A percentile compares a stretch with the other conserved stretches of the same genome.
Conservation (phyloP, 2,888 invertebrate species). For the Meganola albula region DNA sequence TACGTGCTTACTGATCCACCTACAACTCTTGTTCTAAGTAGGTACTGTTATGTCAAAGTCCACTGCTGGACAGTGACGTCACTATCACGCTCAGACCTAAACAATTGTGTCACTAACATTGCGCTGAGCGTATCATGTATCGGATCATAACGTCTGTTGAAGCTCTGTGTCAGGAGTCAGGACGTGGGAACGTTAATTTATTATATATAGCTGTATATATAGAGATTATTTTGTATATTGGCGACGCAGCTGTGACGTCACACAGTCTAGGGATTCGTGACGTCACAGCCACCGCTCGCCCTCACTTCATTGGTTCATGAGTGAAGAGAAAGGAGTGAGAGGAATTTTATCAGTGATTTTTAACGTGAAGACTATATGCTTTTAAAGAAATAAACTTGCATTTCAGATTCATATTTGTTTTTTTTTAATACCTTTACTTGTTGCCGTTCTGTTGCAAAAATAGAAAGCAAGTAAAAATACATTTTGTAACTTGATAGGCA, state of each 20-base stretch:
- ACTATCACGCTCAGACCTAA: too few species aligned
- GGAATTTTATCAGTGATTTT: constrained; percentile 42
- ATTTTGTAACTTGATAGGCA: too few species aligned
- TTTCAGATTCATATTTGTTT: constrained; percentile 44
- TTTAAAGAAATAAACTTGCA: constrained; percentile 68
- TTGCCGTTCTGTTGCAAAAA: background rate
- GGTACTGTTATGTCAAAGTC: too few species aligned
- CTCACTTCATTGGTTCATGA: background rate
- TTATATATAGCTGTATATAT: constrained; percentile 44
- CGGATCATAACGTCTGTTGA: too few species aligned
- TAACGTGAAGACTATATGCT: constrained; percentile 60
- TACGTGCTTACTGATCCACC: too few species aligned
- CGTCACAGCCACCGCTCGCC: background rate
- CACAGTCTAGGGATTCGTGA: background rate
- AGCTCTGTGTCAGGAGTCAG: too few species aligned
- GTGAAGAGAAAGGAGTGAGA: constrained; percentile 28
- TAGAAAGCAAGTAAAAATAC: too few species aligned
- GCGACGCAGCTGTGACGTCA: constrained; percentile 2
- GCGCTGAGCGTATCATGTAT: too few species aligned
- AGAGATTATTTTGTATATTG: constrained; percentile 48
- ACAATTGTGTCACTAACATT: too few species aligned
- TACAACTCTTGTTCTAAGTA: too few species aligned
- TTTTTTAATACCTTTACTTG: constrained; percentile 10
- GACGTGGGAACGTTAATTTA: too few species aligned
- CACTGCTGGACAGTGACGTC: too few species aligned